A percentile compares a stretch with the other conserved stretches of the same genome.
Evolutionary conservation across 2,888 invertebrate species (phyloP).

Genomic region (Melanotus villosus): DNA sequence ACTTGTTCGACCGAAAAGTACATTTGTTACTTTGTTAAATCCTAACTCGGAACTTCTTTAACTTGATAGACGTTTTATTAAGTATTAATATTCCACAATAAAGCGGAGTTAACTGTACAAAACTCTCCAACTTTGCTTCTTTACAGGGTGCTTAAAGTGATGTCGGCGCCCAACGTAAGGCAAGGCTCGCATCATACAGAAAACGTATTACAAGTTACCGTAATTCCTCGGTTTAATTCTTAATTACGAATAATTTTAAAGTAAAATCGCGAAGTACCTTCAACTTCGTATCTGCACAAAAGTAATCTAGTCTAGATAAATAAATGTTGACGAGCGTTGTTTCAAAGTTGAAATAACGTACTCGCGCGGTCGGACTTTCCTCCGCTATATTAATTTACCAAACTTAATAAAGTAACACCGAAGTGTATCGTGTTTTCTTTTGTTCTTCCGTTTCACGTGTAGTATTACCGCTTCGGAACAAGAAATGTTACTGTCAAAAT

Average conservation of each 20-base stretch:
- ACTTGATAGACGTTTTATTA: slow-evolving; percentile 25
- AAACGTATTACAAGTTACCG: slow-evolving; percentile 8
- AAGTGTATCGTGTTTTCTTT: slow-evolving; percentile 24
- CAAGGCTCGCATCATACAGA: slow-evolving; percentile 12
- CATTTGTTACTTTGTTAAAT: slow-evolving; percentile 27
- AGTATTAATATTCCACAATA: slow-evolving; percentile 27
- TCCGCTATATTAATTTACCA: slow-evolving; percentile 18
- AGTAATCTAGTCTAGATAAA: slow-evolving; percentile 25
- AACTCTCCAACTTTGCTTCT: slow-evolving; percentile 18
- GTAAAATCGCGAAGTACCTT: slow-evolving; percentile 6
- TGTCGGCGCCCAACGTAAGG: slow-evolving; percentile 19
- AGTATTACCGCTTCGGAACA: slow-evolving; percentile 15
- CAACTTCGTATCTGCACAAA: slow-evolving; percentile 10
- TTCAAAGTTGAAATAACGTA: slow-evolving; percentile 17
- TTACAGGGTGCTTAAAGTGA: slow-evolving; percentile 11
- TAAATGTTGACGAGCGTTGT: slow-evolving; percentile 15
- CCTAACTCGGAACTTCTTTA: slow-evolving; percentile 14
- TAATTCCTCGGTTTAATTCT: slow-evolving; percentile 20
- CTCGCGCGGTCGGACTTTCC: slow-evolving; percentile 5
- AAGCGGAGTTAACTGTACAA: slow-evolving; percentile 14
- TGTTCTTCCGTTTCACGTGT: slow-evolving; percentile 21
- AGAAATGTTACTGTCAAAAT: slow-evolving; percentile 27
- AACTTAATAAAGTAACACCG: slow-evolving; percentile 20
- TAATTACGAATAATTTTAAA: slow-evolving; percentile 21
- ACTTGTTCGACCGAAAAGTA: slow-evolving; percentile 16